These are phyloP conservation scores for Timandra comae DNA, from an alignment of 2,888 invertebrate genomes.

Conservation along the genomic window DNA sequence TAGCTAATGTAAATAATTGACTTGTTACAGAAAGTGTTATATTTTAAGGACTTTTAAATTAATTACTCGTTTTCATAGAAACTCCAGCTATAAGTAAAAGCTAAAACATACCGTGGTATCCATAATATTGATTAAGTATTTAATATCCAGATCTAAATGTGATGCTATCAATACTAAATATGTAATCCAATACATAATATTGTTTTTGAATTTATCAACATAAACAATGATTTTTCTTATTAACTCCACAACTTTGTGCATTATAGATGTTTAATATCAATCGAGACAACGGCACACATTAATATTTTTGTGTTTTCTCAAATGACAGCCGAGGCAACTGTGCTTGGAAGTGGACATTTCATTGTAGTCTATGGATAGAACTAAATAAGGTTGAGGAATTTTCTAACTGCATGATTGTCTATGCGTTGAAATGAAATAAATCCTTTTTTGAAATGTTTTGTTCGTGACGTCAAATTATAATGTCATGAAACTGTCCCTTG, in stretches of 20 bases:
- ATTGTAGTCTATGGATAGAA: not conserved
- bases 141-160: constrained; percentile 33
- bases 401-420: no score
- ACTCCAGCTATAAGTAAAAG: no score
- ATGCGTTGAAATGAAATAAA: no score
- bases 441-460: no score
- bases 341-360: no score
- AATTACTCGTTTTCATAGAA: no score
- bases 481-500: no score
- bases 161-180: constrained; percentile 35
- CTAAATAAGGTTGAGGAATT: not conserved
- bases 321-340: not conserved
- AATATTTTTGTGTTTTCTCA: not conserved
- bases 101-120: constrained; percentile 37
- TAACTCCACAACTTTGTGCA: constrained; percentile 28
- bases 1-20: no score
- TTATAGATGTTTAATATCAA: constrained; percentile 21
- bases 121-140: constrained; percentile 31
- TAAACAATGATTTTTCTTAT: constrained; percentile 41
- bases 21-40: no score
- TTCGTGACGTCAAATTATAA: no score
- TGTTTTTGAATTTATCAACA: constrained; percentile 25
- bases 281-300: not conserved
- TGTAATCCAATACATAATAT: constrained; percentile 43
- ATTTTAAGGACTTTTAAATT: no score